Evolutionary conservation across 2,797 vertebrate genomes (phyloP).

Genomic region (Clamator glandarius): DNA sequence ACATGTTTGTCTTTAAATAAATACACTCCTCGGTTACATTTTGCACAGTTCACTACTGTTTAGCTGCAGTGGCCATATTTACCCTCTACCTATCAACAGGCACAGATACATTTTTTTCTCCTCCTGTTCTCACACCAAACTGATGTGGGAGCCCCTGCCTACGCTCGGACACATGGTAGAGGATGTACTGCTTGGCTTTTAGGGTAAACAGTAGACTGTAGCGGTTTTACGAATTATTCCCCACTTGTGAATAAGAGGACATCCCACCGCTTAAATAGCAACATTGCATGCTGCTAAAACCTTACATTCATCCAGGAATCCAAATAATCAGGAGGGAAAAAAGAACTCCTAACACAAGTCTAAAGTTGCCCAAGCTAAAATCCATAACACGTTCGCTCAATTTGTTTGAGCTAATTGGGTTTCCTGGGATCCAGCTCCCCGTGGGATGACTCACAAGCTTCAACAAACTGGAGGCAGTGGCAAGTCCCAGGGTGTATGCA

Average conservation of each 20-base stretch:
- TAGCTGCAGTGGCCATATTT: not conserved
- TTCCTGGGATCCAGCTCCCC: slow-evolving; percentile 52
- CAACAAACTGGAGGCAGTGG: slow-evolving; percentile 49
- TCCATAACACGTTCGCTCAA: slow-evolving; percentile 29
- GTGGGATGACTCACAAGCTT: slow-evolving; percentile 53
- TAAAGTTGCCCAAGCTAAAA: slow-evolving; percentile 36
- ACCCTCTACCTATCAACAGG: not conserved
- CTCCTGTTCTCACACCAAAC: not conserved
- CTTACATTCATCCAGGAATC: slow-evolving; percentile 4
- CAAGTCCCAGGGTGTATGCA: not conserved
- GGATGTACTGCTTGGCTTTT: not conserved
- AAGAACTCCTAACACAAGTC: not conserved
- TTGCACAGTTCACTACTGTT: not conserved
- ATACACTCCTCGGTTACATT: not conserved
- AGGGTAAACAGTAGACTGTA: not conserved
- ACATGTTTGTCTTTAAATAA: not conserved
- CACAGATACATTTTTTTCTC: not conserved
- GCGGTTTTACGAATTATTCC: not conserved
- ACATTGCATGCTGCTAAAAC: not conserved
- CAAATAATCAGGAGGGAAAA: not conserved
- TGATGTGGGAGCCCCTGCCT: not conserved
- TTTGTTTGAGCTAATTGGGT: slow-evolving; percentile 64
- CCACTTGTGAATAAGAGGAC: not conserved
- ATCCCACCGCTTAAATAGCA: not conserved
- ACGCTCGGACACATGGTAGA: not conserved